Percentiles rank a stretch among this genome's conserved stretches.
These are phyloP conservation scores for Bemisia tabaci DNA, from an alignment of 1,140 invertebrate genomes.

Conservation along the genomic window DNA sequence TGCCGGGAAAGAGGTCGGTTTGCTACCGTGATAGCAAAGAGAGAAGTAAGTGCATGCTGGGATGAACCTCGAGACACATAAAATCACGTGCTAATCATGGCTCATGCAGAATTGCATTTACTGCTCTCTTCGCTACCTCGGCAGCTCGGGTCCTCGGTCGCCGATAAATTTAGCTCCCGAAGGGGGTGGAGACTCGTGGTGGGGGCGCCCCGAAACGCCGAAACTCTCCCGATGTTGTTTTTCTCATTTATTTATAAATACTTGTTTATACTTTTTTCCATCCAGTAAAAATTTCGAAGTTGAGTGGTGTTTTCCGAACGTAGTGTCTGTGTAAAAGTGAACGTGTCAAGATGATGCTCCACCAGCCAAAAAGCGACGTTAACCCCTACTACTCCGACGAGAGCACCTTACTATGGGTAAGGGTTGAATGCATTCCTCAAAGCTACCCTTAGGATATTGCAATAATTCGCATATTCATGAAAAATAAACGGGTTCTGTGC, in stretches of 20 bases:
- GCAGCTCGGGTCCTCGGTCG: neutral
- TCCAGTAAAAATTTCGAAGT: neutral
- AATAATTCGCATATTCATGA: no score
- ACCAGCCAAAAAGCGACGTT: conserved; percentile 10
- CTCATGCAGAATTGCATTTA: no score
- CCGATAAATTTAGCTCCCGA: no score
- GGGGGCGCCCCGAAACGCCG: no score
- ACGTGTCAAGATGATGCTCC: conserved; percentile 16
- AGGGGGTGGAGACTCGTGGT: neutral
- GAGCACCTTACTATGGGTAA: conserved; percentile 21
- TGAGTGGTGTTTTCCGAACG: neutral
- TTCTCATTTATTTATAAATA: neutral
- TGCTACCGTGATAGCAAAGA: no score
- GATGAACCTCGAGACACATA: no score
- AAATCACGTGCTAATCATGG: no score
- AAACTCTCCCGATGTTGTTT: neutral
- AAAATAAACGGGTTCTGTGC: no score
- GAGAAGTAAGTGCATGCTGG: no score
- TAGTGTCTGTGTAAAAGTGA: neutral
- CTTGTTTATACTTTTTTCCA: neutral
- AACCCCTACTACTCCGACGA: conserved; percentile 17
- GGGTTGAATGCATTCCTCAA: conserved; percentile 1
- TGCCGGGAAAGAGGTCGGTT: neutral
- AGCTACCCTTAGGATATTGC: no score
- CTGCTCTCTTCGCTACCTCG: no score